Percentiles rank a stretch among this genome's conserved stretches.
phyloP scores from a whole-genome alignment of 2,797 vertebrate species.

The Balearica regulorum region DNA sequence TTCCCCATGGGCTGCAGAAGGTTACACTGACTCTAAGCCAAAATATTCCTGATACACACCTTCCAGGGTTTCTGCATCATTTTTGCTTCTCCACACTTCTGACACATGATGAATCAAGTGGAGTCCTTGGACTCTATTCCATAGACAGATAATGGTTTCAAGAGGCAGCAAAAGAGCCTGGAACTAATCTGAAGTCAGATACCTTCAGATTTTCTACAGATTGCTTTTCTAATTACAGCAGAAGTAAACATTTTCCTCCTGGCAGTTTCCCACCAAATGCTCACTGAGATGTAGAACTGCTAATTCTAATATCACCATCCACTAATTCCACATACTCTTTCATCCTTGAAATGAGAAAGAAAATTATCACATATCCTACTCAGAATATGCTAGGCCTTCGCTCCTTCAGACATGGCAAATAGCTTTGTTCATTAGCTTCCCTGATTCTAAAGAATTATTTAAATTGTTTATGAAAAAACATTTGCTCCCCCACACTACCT shows the following conservation, averaged over 20 bases:
- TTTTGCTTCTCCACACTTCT: not conserved
- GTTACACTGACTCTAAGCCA: not conserved
- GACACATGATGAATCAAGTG: not conserved
- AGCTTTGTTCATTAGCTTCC: not conserved
- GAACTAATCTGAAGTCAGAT: not conserved
- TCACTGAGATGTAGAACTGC: not conserved
- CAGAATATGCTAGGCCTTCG: not conserved
- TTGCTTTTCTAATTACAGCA: slow-evolving; percentile 22
- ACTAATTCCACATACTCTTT: not conserved
- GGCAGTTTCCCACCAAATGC: not conserved
- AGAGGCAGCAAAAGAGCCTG: not conserved
- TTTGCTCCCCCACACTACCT: not conserved
- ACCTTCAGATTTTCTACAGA: slow-evolving; percentile 13
- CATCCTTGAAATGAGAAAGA: not conserved
- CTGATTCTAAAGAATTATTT: not conserved
- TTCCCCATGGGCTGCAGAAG: not conserved
- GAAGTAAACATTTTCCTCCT: slow-evolving; percentile 8
- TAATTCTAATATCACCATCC: not conserved
- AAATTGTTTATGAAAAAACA: not conserved
- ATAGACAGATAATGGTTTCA: not conserved
- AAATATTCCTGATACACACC: not conserved
- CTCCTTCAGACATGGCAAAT: not conserved
- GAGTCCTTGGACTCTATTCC: not conserved
- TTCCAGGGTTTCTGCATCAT: not conserved
- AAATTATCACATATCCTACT: not conserved